Percentiles rank a stretch among this genome's conserved stretches.
phyloP scores from a whole-genome alignment of 1,140 invertebrate genomes.

The Calephelis virginiensis region DNA sequence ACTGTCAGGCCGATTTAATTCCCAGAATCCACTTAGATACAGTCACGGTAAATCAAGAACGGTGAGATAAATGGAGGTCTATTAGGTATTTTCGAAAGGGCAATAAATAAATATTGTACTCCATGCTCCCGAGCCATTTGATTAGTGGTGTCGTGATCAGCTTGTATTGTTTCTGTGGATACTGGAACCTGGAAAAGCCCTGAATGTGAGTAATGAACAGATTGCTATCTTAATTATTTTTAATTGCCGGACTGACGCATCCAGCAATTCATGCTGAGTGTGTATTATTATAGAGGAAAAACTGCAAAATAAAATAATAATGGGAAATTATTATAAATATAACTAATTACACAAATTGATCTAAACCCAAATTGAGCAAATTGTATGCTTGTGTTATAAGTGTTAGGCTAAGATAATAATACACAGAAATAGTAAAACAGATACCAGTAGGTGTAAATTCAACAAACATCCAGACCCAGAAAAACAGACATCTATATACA shows the following conservation, averaged over 20 bases:
- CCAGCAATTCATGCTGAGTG: neutral
- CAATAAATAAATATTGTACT: conserved; percentile 25
- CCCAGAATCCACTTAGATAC: conserved; percentile 22
- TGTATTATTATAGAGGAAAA: neutral
- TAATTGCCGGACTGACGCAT: neutral
- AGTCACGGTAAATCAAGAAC: conserved; percentile 31
- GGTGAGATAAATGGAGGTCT: conserved; percentile 25
- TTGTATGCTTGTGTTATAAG: too few relatives aligned
- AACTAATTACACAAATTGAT: too few relatives aligned
- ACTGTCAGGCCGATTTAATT: conserved; percentile 14
- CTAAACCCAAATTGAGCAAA: too few relatives aligned
- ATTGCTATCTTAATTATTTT: conserved; percentile 5
- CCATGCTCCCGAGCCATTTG: conserved; percentile 20
- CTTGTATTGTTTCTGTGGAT: neutral
- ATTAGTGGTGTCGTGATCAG: conserved; percentile 17
- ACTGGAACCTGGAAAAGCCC: neutral
- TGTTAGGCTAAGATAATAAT: too few relatives aligned
- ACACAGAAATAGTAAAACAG: too few relatives aligned
- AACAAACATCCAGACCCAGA: too few relatives aligned
- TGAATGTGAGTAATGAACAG: neutral
- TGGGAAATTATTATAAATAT: too few relatives aligned
- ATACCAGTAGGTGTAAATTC: too few relatives aligned
- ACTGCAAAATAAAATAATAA: neutral
- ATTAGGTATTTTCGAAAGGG: conserved; percentile 30
- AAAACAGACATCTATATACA: too few relatives aligned